Base-by-base conservation (phyloP, 2,113 vertebrate genomes). In the Dicaeum eximium region DNA sequence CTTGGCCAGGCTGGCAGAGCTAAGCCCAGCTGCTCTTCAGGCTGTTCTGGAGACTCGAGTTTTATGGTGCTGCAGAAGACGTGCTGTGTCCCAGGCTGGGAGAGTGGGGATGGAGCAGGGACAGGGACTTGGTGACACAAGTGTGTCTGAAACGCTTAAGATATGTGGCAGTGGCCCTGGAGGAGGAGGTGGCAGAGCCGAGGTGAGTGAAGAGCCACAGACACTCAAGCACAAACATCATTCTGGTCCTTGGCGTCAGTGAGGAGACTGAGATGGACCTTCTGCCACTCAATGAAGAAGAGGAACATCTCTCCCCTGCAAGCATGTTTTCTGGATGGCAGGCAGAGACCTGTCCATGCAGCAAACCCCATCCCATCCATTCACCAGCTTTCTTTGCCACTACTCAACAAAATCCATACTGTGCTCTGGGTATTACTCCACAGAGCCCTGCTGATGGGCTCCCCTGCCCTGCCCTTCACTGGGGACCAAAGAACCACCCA, bases 101-200 rank as follows among this genome's bases (percentile, higher is more conserved):
- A 86, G 20, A 51, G 15, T 2, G 5, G 25, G 44, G 45, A 31
- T 16, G 37, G 15, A 64, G 16, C 5, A 17, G 37, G n/a, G 58
- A 40, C 58, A 80, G 24, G 13, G 37, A 53, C 61, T 69, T 61
- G 67, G 33, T 47, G 40, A 65, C 51, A 74, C 18, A 45, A 53
- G 33, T 18, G 7, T 16, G 6, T 37, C 57, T 65, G 62, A 87
- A 88, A 50, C 5, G 8, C 60, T 38, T 51, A 60, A 57, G 77
- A 28, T 2, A 57, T 0, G 1, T 4, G 38, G 58, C 10, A 21
- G 42, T 70, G 82, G 51, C 15, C 33, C 14, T 2, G 1, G 38
- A 53, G 70, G 17, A 50, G 40, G n/a, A 75, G 0, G 6, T 58
- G 44, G 35, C 72, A 67, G 27, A 57, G 35, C 19, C 0, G 0